Evolutionary conservation across 2,113 vertebrate species (phyloP).

Genomic region (Spilogale gracilis): DNA sequence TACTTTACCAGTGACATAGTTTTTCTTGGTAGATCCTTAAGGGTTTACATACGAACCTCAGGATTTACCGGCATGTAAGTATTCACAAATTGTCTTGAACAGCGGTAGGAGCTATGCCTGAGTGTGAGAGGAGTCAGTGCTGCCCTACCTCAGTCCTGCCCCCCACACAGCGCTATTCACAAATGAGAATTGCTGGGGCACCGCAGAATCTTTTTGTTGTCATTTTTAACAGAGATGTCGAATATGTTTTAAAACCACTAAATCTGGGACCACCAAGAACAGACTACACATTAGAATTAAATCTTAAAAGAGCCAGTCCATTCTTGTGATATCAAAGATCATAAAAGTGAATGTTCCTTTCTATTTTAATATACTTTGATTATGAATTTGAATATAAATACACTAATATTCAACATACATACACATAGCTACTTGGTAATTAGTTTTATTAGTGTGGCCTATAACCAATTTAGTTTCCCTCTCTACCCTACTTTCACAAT

Average conservation of each 20-base stretch:
- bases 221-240: background rate
- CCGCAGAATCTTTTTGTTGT: background rate
- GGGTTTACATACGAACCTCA: constrained; percentile 93
- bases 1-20: background rate
- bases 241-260: background rate
- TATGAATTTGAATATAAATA: background rate
- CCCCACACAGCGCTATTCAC: background rate
- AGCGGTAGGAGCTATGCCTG: background rate
- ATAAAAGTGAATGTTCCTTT: background rate
- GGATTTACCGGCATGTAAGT: constrained; percentile 92
- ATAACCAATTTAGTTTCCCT: background rate
- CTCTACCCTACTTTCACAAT: background rate
- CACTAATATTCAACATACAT: background rate
- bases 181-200: background rate
- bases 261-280: background rate
- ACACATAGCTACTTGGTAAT: background rate
- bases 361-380: background rate
- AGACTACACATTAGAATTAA: background rate
- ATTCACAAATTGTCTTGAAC: background rate
- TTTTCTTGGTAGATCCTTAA: constrained; percentile 93
- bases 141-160: background rate
- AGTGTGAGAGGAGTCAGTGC: too few relatives aligned
- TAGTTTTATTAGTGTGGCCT: background rate
- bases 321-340: background rate
- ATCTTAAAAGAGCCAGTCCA: background rate